Evolutionary conservation across 1,140 invertebrate genomes (phyloP).

Genomic region (Panulirus ornatus): DNA sequence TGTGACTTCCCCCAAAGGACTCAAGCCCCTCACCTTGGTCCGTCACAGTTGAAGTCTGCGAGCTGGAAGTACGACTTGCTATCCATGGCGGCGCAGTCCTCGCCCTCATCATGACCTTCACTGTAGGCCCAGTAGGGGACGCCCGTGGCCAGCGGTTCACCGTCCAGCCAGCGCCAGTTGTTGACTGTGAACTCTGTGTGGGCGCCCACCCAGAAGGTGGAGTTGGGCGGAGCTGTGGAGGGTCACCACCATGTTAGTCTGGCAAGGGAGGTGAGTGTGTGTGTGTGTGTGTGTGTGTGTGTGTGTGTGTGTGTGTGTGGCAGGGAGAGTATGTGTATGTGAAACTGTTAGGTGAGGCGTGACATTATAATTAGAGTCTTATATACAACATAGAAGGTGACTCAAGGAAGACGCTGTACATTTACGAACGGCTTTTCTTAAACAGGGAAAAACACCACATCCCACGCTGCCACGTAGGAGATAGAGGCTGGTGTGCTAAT

Average conservation of each 20-base stretch:
- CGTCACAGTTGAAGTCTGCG: conserved; percentile 13
- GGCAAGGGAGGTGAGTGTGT: too few species aligned
- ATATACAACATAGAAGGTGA: neutral
- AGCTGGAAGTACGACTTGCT: conserved; percentile 28
- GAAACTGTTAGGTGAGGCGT: neutral
- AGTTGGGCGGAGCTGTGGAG: neutral
- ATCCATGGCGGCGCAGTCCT: conserved; percentile 38
- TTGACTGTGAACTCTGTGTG: conserved; percentile 47
- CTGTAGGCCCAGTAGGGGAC: conserved; percentile 42
- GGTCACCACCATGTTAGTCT: too few species aligned
- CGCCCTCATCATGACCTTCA: conserved; percentile 15
- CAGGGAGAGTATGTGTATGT: too few species aligned
- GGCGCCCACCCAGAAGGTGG: conserved; percentile 40
- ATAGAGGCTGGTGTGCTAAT: too few species aligned
- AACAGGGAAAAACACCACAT: too few species aligned
- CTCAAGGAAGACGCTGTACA: too few species aligned
- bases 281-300: neutral
- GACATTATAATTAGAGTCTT: neutral
- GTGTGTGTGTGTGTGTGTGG: too few species aligned
- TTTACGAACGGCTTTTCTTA: too few species aligned
- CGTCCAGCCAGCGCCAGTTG: conserved; percentile 51
- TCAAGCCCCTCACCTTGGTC: conserved; percentile 16
- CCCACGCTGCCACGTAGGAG: too few species aligned
- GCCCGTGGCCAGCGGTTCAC: conserved; percentile 13
- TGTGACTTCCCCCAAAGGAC: too few species aligned